Evolutionary conservation across 2,797 vertebrate genomes (phyloP).

Genomic region (Catostomus latipinnis): DNA sequence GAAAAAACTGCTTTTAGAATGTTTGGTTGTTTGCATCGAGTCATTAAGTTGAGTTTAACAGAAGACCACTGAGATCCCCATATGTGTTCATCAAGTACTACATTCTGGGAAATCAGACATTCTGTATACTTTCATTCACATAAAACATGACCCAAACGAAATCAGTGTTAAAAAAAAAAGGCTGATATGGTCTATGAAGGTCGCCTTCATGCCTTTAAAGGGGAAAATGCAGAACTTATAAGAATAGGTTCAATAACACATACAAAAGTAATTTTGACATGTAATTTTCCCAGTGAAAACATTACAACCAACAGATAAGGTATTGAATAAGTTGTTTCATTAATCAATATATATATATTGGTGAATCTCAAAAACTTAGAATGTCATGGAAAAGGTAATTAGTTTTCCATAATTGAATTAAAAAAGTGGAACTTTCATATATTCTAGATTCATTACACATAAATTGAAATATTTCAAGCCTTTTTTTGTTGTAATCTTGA

Average conservation of each 20-base stretch:
- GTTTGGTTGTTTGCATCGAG: conserved; percentile 9
- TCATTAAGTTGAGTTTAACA: neutral
- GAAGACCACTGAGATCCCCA: neutral
- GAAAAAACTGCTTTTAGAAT: neutral
- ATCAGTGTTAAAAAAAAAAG: neutral
- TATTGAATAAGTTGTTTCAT: conserved; percentile 19
- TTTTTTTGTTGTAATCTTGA: too few relatives aligned
- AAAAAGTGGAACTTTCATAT: too few relatives aligned
- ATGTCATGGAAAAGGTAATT: too few relatives aligned
- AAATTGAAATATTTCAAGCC: too few relatives aligned
- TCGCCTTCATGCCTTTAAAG: conserved; percentile 31
- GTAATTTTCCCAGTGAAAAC: neutral
- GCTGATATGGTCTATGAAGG: too few relatives aligned
- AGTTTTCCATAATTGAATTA: too few relatives aligned
- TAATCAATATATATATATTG: neutral
- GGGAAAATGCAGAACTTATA: conserved; percentile 29
- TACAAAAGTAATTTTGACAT: too few relatives aligned
- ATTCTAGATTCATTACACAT: too few relatives aligned
- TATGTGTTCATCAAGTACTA: conserved; percentile 25
- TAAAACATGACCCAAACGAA: conserved; percentile 11
- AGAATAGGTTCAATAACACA: conserved; percentile 3
- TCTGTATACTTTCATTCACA: conserved; percentile 23
- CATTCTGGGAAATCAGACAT: conserved; percentile 39
- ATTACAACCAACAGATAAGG: conserved; percentile 17
- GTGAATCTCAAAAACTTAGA: too few relatives aligned